Conservation (phyloP, 2,888 invertebrate species). For the Parnassius smintheus region DNA sequence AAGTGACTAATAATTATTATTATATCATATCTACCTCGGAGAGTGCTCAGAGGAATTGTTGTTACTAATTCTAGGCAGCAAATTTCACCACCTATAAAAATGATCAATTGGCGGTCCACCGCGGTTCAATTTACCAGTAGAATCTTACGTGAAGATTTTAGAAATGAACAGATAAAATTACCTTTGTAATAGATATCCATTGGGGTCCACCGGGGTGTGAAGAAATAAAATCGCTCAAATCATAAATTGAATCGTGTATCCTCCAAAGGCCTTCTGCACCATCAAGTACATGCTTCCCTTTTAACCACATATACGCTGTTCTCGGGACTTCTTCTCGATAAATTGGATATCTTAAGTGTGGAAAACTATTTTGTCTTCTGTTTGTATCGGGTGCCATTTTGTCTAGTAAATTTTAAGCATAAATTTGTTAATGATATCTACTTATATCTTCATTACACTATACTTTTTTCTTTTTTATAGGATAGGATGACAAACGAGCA, state of each 20-base stretch:
- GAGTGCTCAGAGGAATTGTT: no score
- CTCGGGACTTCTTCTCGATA: conserved; percentile 64
- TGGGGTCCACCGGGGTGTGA: conserved; percentile 93
- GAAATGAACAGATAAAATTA: conserved; percentile 34
- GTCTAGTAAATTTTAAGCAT: conserved; percentile 11
- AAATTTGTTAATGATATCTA: no score
- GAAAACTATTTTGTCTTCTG: conserved; percentile 65
- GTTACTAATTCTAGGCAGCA: no score
- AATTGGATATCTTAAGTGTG: conserved; percentile 73
- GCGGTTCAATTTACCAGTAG: no score
- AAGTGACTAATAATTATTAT: no score
- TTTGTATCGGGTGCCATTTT: conserved; percentile 56
- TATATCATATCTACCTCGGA: no score
- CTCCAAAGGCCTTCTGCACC: conserved; percentile 91
- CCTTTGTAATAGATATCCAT: conserved; percentile 87
- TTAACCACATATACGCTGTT: conserved; percentile 81
- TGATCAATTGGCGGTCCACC: no score
- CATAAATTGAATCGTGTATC: conserved; percentile 89
- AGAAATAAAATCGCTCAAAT: conserved; percentile 88
- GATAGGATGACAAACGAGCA: no score
- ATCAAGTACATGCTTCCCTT: conserved; percentile 84
- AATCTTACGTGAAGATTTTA: no score
- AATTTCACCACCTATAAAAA: no score
- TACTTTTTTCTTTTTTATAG: no score
- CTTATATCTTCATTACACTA: no score